A percentile compares a stretch with the other conserved stretches of the same genome.
Evolutionary conservation across 2,797 vertebrate genomes (phyloP).

Genomic region (Thunnus albacares): DNA sequence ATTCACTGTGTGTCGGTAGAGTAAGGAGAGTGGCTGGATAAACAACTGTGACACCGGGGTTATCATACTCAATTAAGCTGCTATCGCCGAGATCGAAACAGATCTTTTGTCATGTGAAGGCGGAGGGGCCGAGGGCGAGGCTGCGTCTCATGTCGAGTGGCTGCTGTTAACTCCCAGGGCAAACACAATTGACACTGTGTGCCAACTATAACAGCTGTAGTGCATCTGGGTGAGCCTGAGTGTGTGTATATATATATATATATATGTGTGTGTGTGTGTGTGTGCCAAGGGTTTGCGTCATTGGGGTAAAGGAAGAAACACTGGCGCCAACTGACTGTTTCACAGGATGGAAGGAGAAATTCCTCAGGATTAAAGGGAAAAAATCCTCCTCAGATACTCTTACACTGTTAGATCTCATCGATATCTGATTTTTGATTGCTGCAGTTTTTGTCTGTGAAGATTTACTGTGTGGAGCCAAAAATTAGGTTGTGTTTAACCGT

Average conservation of each 20-base stretch:
- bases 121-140: conserved; percentile 51
- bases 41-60: conserved; percentile 70
- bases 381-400: conserved; percentile 31
- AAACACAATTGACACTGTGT: conserved; percentile 71
- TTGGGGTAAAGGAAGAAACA: conserved; percentile 45
- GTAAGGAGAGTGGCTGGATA: conserved; percentile 51
- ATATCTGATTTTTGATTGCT: not conserved
- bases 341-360: conserved; percentile 52
- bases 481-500: not conserved
- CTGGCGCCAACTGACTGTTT: conserved; percentile 61
- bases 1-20: conserved; percentile 27
- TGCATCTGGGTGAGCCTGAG: conserved; percentile 42
- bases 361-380: conserved; percentile 50
- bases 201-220: conserved; percentile 76
- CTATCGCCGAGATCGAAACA: conserved; percentile 43
- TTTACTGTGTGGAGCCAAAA: not conserved
- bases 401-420: not conserved
- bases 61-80: conserved; percentile 70
- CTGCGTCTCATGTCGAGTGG: conserved; percentile 61
- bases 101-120: conserved; percentile 57
- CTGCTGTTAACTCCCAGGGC: conserved; percentile 71
- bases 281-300: conserved; percentile 56
- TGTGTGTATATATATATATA: conserved; percentile 13
- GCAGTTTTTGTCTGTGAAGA: not conserved
- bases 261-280: conserved; percentile 16